These are phyloP conservation scores for Spilarctia lutea DNA, from an alignment of 2,888 invertebrate species.

Conservation along the genomic window DNA sequence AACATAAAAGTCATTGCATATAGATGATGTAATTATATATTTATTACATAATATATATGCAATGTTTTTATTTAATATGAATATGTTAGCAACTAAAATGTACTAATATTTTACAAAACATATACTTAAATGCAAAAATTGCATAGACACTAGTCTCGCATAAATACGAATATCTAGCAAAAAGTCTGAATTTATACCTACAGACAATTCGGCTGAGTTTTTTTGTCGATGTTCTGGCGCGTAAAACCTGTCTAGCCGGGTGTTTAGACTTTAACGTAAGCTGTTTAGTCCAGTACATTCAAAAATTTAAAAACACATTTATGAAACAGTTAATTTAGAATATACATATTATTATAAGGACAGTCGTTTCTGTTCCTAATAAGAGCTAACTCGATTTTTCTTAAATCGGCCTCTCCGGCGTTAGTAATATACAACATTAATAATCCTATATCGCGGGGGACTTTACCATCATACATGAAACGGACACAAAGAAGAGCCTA, in stretches of 20 bases:
- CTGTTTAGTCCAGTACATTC: slow-evolving; percentile 52
- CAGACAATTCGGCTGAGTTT: slow-evolving; percentile 60
- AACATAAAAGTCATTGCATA: not conserved
- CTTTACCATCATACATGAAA: too few relatives aligned
- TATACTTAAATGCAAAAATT: slow-evolving; percentile 19
- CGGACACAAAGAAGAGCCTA: too few relatives aligned
- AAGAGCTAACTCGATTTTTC: not conserved
- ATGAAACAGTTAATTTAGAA: slow-evolving; percentile 4
- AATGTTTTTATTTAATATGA: not conserved
- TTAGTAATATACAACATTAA: too few relatives aligned
- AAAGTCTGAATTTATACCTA: slow-evolving; percentile 55
- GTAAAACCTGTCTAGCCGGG: slow-evolving; percentile 69
- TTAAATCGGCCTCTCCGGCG: too few relatives aligned
- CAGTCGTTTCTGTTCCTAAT: not conserved
- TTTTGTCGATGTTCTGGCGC: slow-evolving; percentile 66
- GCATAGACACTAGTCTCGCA: slow-evolving; percentile 38
- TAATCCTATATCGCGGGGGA: too few relatives aligned
- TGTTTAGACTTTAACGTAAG: slow-evolving; percentile 50
- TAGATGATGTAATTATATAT: not conserved
- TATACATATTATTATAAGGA: not conserved
- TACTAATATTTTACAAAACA: slow-evolving; percentile 8
- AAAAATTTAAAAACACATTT: slow-evolving; percentile 34
- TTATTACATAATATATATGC: not conserved
- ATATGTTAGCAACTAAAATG: slow-evolving; percentile 19
- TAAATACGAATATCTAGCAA: slow-evolving; percentile 55